A percentile compares a stretch with the other conserved stretches of the same genome.
phyloP scores from a whole-genome alignment of 2,797 vertebrate genomes.

The Helarctos malayanus region DNA sequence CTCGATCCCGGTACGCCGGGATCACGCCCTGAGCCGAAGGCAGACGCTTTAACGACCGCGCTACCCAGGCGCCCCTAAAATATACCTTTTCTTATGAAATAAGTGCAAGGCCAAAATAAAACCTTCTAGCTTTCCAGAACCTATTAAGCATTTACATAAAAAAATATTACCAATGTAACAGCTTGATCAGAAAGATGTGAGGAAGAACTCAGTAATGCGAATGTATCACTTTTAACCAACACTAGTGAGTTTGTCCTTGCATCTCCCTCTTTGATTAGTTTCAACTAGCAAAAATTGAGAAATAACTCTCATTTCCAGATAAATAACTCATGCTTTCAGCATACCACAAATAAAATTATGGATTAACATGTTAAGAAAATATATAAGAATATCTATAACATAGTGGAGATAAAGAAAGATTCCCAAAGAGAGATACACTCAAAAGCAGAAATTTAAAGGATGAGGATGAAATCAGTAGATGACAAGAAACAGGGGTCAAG shows the following conservation, averaged over 20 bases:
- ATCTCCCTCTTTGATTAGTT: neutral
- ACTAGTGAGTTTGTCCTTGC: neutral
- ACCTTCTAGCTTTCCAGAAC: neutral
- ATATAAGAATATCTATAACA: neutral
- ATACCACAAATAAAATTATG: neutral
- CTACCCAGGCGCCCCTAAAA: too few species aligned
- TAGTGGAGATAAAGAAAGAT: neutral
- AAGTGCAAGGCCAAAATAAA: slow-evolving; percentile 23
- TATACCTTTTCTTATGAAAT: slow-evolving; percentile 27
- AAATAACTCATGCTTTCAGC: neutral
- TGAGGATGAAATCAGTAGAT: slow-evolving; percentile 14
- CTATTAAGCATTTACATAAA: slow-evolving; percentile 37
- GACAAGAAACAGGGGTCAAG: neutral
- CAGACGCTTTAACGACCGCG: too few species aligned
- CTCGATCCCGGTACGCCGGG: too few species aligned
- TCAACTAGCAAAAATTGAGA: slow-evolving; percentile 7
- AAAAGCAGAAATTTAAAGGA: neutral
- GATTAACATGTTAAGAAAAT: neutral
- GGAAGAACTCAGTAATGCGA: neutral
- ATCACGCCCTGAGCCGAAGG: too few species aligned
- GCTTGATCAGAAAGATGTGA: neutral
- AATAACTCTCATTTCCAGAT: slow-evolving; percentile 27
- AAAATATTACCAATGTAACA: neutral
- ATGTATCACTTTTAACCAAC: neutral
- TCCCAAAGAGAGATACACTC: slow-evolving; percentile 14